phyloP scores from a whole-genome alignment of 2,113 vertebrate species.

The Mormyrus lacerda region DNA sequence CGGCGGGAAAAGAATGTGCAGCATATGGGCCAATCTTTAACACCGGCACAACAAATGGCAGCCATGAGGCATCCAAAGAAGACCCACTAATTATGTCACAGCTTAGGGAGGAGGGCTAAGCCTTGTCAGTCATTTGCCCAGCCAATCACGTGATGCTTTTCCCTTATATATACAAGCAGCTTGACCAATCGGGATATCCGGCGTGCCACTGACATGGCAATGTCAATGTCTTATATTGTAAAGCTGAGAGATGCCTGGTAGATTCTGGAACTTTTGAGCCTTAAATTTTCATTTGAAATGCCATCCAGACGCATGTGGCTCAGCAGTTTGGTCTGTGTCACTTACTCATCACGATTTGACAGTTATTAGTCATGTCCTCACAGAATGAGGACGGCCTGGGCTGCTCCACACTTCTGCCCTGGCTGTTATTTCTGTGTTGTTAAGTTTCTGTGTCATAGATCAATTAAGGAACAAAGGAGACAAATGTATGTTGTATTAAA shows the following conservation, averaged over 20 bases:
- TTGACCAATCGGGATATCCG: neutral
- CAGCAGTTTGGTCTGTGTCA: constrained; percentile 20
- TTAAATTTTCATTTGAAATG: neutral
- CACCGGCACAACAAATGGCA: neutral
- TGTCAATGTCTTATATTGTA: neutral
- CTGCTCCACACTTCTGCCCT: neutral
- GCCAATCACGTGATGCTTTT: neutral
- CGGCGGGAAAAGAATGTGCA: neutral
- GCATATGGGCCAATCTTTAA: neutral
- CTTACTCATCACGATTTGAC: constrained; percentile 38
- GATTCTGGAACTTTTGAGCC: neutral
- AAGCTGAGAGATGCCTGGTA: neutral
- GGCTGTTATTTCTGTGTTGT: neutral
- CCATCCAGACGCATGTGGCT: neutral
- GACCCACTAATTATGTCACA: neutral
- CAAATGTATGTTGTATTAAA: neutral
- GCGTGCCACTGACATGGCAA: neutral
- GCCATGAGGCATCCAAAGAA: neutral
- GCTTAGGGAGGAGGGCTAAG: neutral
- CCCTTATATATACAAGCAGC: neutral
- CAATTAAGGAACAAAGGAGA: neutral
- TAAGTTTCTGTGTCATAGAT: neutral
- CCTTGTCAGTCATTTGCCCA: neutral
- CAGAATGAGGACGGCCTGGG: constrained; percentile 29
- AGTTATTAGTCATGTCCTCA: constrained; percentile 39